Percentiles rank a stretch among this genome's conserved stretches.
phyloP scores from a whole-genome alignment of 2,797 vertebrate species.

The Molothrus ater region DNA sequence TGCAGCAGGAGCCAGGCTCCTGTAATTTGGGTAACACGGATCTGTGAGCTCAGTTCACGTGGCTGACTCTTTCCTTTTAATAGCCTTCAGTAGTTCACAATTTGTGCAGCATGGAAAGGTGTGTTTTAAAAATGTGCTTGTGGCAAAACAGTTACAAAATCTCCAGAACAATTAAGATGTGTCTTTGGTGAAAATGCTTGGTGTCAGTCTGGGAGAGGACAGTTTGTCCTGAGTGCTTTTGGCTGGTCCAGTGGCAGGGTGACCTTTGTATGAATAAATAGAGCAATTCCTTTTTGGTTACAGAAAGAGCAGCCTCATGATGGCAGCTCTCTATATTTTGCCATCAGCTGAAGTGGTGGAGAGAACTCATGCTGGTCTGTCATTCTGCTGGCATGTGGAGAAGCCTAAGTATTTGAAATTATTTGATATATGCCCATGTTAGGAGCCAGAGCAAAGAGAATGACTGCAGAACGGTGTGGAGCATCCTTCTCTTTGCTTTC shows the following conservation, averaged over 20 bases:
- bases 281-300: conserved; percentile 50
- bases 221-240: not conserved
- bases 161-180: not conserved
- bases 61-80: not conserved
- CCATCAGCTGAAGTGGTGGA: not conserved
- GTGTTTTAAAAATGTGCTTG: not conserved
- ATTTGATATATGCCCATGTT: not conserved
- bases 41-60: rapidly evolving
- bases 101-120: not conserved
- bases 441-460: not conserved
- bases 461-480: not conserved
- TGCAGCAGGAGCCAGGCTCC: not conserved
- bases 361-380: not conserved
- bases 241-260: not conserved
- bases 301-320: not conserved
- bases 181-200: not conserved
- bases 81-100: not conserved
- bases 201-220: not conserved
- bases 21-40: not conserved
- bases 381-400: not conserved
- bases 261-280: conserved; percentile 35
- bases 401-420: not conserved
- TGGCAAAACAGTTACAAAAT: not conserved
- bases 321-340: not conserved
- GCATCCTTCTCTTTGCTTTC: not conserved